These are phyloP conservation scores for Gymnoscopelus braueri DNA, from an alignment of 2,797 vertebrate genomes.

Conservation along the genomic window DNA sequence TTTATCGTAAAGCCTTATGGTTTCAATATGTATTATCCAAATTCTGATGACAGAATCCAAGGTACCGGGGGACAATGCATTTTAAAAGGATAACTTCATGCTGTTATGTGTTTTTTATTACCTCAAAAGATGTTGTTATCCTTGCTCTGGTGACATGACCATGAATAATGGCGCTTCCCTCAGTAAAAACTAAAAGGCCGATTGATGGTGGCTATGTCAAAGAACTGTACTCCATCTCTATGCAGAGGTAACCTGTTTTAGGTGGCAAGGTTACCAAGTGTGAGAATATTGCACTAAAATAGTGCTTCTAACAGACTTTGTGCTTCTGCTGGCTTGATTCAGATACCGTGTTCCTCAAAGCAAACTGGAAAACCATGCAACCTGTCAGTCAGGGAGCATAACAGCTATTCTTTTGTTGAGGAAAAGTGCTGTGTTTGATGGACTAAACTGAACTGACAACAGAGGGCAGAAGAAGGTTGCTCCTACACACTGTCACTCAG, in stretches of 20 bases:
- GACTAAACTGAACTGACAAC: constrained; percentile 67
- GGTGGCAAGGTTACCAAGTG: constrained; percentile 74
- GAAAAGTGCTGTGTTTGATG: constrained; percentile 58
- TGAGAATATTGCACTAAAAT: constrained; percentile 84
- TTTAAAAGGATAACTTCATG: constrained; percentile 78
- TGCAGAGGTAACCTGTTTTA: constrained; percentile 78
- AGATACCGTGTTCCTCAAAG: constrained; percentile 70
- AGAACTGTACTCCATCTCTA: constrained; percentile 76
- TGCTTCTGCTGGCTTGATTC: constrained; percentile 73
- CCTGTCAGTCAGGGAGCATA: constrained; percentile 74
- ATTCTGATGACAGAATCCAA: constrained; percentile 98
- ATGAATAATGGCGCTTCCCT: constrained; percentile 78
- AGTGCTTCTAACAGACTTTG: constrained; percentile 83
- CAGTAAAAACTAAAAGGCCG: constrained; percentile 71
- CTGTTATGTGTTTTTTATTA: constrained; percentile 84
- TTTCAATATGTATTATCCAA: constrained; percentile 97
- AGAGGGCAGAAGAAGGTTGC: constrained; percentile 62
- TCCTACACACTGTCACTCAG: constrained; percentile 69
- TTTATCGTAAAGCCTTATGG: constrained; percentile 99
- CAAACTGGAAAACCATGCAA: constrained; percentile 46
- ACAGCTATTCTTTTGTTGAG: constrained; percentile 55
- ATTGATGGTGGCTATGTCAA: constrained; percentile 63
- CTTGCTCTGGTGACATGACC: constrained; percentile 79
- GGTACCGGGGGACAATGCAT: constrained; percentile 81
- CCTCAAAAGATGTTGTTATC: constrained; percentile 81